A percentile compares a stretch with the other conserved stretches of the same genome.
Evolutionary conservation across 2,797 vertebrate genomes (phyloP).

Genomic region (Propithecus perrieri): DNA sequence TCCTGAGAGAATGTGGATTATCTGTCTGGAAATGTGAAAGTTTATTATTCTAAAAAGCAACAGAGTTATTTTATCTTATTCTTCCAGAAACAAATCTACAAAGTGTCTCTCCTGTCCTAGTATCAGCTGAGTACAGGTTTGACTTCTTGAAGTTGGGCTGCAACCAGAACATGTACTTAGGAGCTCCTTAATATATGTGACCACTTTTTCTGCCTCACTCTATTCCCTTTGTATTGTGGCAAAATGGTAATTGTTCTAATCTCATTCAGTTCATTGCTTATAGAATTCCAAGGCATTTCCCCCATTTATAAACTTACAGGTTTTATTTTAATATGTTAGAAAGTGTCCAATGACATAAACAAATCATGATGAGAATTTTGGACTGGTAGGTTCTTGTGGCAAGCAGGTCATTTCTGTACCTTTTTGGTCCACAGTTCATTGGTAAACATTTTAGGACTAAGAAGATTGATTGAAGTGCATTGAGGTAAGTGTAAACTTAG

Average conservation of each 20-base stretch:
- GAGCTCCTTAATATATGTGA: background rate
- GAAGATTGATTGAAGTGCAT: background rate
- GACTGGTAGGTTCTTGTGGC: background rate
- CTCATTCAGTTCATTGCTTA: background rate
- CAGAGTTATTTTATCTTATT: background rate
- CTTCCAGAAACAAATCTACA: background rate
- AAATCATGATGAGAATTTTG: background rate
- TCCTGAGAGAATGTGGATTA: background rate
- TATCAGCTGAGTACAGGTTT: background rate
- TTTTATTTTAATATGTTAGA: constrained; percentile 15
- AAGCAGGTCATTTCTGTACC: background rate
- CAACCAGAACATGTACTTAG: background rate
- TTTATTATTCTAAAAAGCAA: background rate
- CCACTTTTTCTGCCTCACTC: background rate
- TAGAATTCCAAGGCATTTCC: background rate
- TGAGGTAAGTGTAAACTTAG: background rate
- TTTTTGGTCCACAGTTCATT: background rate
- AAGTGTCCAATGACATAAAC: background rate
- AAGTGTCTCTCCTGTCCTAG: background rate
- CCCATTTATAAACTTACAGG: background rate
- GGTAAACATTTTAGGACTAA: background rate
- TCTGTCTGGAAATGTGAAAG: background rate
- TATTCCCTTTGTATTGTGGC: background rate
- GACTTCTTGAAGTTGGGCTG: background rate
- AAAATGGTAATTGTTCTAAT: constrained; percentile 24